These are phyloP conservation scores for Acanthornis magna DNA, from an alignment of 2,797 vertebrate genomes.

Conservation along the genomic window DNA sequence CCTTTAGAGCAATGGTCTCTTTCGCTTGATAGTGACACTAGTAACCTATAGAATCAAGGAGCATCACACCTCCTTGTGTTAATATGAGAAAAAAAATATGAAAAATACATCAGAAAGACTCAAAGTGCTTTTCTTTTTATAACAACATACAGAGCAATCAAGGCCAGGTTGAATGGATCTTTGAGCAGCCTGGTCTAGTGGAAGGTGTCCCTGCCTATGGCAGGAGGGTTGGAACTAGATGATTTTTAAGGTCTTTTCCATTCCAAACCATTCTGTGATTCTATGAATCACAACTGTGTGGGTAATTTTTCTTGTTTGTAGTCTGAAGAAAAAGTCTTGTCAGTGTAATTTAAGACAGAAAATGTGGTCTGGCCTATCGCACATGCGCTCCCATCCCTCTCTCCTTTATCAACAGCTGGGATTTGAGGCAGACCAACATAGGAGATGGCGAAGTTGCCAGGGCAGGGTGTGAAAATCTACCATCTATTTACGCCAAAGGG, in stretches of 20 bases:
- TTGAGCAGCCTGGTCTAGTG: background rate
- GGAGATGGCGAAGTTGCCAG: background rate
- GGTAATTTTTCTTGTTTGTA: background rate
- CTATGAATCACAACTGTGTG: background rate
- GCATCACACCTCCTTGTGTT: background rate
- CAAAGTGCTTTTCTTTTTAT: background rate
- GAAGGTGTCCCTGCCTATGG: background rate
- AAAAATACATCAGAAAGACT: background rate
- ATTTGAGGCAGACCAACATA: background rate
- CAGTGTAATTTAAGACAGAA: background rate
- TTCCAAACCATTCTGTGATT: background rate
- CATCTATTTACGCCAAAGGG: background rate
- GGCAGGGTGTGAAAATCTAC: background rate
- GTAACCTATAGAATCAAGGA: background rate
- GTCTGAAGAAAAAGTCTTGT: background rate
- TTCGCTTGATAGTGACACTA: background rate
- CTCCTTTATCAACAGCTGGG: background rate
- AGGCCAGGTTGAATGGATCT: background rate
- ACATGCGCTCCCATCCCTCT: background rate
- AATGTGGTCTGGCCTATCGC: background rate
- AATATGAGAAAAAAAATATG: background rate
- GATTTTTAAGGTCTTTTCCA: background rate
- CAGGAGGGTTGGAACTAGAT: background rate
- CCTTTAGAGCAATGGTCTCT: background rate
- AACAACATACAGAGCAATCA: background rate